Base-by-base conservation (phyloP, 2,113 vertebrate species). In the Aspiorhynchus laticeps region DNA sequence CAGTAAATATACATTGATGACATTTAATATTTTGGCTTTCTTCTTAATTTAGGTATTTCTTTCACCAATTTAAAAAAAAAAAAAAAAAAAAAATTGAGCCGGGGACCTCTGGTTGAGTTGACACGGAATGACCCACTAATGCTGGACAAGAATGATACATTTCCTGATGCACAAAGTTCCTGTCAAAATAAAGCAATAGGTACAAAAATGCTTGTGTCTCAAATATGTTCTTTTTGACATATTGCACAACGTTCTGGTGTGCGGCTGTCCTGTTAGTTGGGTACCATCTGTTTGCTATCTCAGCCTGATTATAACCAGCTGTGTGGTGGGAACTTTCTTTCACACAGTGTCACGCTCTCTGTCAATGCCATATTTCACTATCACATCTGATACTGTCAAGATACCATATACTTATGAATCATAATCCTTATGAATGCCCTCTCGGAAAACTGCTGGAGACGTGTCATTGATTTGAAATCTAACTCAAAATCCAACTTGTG, bases 201-300 rank as follows among this genome's bases (percentile, higher is more conserved):
- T 21, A 65, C 61, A 77, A 78, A 78, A 83, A 21, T 36, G 5
- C 38, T 61, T 51, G 76, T 28, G 38, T 80, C 43, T 71, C 3
- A 28, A 67, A 87, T 65, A 38, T 63, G 61, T 81, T 59, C 28
- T 53, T 61, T 63, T 84, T 83, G 85, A 75, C 86, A 87, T 83
- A 43, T 84, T 84, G 78, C 33, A 74, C 51, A 80, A 75, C 73
- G 43, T 74, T 88, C 84, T 82, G 85, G 80, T 56, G 85, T 71
- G 84, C 85, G 77, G 36, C 81, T 33, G 77, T 53, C 14, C 26
- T 56, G 87, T 69, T 87, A 88, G 87, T 83, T 87, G 87, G 85
- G 36, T 46, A 81, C 90, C 90, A 89, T 89, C 88, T 90, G 90
- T 26, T 63, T 51, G 59, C 83, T n/a, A 74, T 87, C 79, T 87